Conservation (phyloP, 2,113 vertebrate genomes). For the Sinosuthora webbiana region DNA sequence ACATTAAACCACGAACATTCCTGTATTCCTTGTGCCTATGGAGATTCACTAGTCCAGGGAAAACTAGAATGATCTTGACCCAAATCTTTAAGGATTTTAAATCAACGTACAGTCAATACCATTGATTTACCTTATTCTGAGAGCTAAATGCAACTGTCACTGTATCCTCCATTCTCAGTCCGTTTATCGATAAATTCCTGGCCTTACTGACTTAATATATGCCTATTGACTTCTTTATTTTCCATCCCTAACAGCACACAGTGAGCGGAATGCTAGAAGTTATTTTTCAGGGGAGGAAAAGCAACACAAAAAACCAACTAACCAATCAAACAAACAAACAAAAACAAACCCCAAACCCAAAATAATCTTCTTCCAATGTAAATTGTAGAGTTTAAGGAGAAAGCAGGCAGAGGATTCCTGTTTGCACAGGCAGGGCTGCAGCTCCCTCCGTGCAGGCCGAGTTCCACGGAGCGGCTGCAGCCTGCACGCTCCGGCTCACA, state of each 20-base stretch:
- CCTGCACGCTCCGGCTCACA: conserved; percentile 36
- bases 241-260: background rate
- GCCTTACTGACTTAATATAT: conserved; percentile 5
- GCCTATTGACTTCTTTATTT: conserved; percentile 1
- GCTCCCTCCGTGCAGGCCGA: background rate
- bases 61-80: background rate
- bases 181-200: background rate
- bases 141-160: conserved; percentile 30
- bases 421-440: background rate
- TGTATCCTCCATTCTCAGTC: background rate
- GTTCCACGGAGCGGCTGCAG: conserved; percentile 7
- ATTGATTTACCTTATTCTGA: conserved; percentile 33
- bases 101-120: conserved; percentile 9
- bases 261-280: background rate
- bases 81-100: conserved; percentile 42
- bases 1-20: background rate
- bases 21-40: background rate
- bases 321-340: background rate
- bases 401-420: background rate
- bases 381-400: background rate
- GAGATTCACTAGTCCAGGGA: background rate
- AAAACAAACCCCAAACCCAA: too few species aligned
- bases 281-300: background rate
- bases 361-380: background rate
- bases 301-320: background rate